Evolutionary conservation across 2,888 invertebrate species (phyloP).

Genomic region (Hipparchia semele): DNA sequence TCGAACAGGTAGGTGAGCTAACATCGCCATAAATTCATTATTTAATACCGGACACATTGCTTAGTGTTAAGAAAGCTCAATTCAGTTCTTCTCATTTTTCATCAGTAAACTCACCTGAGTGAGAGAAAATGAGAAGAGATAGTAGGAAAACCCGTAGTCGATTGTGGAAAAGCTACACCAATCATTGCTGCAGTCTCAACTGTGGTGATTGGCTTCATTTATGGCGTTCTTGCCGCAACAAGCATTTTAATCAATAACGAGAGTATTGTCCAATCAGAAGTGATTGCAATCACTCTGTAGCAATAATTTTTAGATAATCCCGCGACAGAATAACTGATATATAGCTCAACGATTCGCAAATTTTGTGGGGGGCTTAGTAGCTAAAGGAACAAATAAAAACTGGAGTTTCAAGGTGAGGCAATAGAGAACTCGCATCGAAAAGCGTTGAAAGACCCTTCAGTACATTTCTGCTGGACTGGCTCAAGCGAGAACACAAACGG

Average conservation of each 20-base stretch:
- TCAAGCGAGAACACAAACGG: no score
- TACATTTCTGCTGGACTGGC: no score
- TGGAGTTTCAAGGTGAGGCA: background rate
- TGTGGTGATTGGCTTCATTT: no score
- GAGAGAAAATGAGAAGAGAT: background rate
- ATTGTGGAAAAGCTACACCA: no score
- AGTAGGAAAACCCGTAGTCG: background rate
- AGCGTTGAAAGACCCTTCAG: no score
- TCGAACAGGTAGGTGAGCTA: conserved; percentile 21
- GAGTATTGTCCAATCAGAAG: no score
- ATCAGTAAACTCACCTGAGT: no score
- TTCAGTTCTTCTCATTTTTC: no score
- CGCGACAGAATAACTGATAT: background rate
- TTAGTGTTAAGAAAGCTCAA: background rate
- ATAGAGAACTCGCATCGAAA: background rate
- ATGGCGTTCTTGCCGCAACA: background rate
- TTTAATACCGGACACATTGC: background rate
- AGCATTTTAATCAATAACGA: no score
- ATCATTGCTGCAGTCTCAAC: no score
- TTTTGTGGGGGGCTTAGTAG: background rate
- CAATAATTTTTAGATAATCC: no score
- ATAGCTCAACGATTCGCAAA: background rate
- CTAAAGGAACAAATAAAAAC: background rate
- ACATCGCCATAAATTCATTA: background rate
- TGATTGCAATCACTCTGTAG: no score